phyloP scores from a whole-genome alignment of 1,140 invertebrate genomes.

The Colletes latitarsis region DNA sequence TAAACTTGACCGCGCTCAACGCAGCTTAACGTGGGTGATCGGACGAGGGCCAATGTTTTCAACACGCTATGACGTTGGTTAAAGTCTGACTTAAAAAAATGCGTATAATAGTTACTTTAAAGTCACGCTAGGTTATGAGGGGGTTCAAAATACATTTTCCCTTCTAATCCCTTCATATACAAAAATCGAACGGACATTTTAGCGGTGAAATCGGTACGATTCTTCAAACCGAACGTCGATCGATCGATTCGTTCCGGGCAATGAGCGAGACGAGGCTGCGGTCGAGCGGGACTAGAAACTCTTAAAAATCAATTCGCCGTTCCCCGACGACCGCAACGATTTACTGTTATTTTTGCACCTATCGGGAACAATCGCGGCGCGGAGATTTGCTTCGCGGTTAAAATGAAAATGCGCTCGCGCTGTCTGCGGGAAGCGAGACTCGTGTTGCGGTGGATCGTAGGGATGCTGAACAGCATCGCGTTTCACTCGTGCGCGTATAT shows the following conservation, averaged over 20 bases:
- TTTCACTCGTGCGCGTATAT: slow-evolving; percentile 4
- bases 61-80: too few relatives aligned
- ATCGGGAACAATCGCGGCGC: slow-evolving; percentile 24
- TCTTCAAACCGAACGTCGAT: background rate
- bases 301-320: slow-evolving; percentile 23
- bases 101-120: too few relatives aligned
- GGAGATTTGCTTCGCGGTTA: slow-evolving; percentile 24
- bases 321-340: slow-evolving; percentile 13
- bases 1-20: too few relatives aligned
- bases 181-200: too few relatives aligned
- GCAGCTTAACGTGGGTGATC: too few relatives aligned
- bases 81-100: too few relatives aligned
- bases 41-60: too few relatives aligned
- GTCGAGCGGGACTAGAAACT: slow-evolving; percentile 5
- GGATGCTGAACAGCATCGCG: slow-evolving; percentile 1
- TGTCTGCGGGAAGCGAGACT: background rate
- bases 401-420: slow-evolving; percentile 16
- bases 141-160: too few relatives aligned
- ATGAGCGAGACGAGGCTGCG: background rate
- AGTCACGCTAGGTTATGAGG: too few relatives aligned
- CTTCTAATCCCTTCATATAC: too few relatives aligned
- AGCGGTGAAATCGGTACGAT: background rate
- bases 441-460: background rate
- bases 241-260: background rate
- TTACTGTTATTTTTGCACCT: slow-evolving; percentile 24